Conservation (phyloP, 1,140 invertebrate species). For the Formica exsecta region DNA sequence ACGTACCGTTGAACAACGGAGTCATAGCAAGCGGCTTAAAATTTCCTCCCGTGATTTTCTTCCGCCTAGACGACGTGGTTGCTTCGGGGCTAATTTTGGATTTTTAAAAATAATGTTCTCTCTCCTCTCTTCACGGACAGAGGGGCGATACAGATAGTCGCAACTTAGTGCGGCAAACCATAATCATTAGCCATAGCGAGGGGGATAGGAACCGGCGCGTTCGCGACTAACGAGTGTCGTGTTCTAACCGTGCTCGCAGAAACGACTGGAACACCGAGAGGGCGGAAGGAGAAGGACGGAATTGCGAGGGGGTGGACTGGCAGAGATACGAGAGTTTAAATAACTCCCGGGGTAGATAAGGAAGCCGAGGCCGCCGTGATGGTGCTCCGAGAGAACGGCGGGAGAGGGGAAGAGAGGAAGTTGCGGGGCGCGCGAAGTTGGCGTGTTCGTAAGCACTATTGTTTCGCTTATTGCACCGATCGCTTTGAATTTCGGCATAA, state of each 20-base stretch:
- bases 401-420: slow-evolving; percentile 46
- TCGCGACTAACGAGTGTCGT: slow-evolving; percentile 53
- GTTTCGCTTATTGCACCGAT: slow-evolving; percentile 79
- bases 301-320: slow-evolving; percentile 36
- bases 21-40: background rate
- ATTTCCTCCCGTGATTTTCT: background rate
- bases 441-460: slow-evolving; percentile 77
- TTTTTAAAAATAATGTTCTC: background rate
- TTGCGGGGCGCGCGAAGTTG: slow-evolving; percentile 75
- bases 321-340: slow-evolving; percentile 79
- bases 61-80: background rate
- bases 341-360: slow-evolving; percentile 75
- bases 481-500: slow-evolving; percentile 76
- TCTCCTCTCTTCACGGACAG: background rate
- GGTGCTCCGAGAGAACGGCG: slow-evolving; percentile 40
- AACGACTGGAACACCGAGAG: slow-evolving; percentile 24
- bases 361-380: slow-evolving; percentile 55
- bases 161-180: slow-evolving; percentile 52
- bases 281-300: slow-evolving; percentile 21
- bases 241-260: slow-evolving; percentile 36
- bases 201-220: slow-evolving; percentile 29
- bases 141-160: slow-evolving; percentile 24
- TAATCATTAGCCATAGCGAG: slow-evolving; percentile 69
- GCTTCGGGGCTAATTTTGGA: background rate
- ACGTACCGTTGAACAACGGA: background rate